Percentiles rank a stretch among this genome's conserved stretches.
These are phyloP conservation scores for Hyposoter didymator DNA, from an alignment of 2,888 invertebrate genomes.

Conservation along the genomic window DNA sequence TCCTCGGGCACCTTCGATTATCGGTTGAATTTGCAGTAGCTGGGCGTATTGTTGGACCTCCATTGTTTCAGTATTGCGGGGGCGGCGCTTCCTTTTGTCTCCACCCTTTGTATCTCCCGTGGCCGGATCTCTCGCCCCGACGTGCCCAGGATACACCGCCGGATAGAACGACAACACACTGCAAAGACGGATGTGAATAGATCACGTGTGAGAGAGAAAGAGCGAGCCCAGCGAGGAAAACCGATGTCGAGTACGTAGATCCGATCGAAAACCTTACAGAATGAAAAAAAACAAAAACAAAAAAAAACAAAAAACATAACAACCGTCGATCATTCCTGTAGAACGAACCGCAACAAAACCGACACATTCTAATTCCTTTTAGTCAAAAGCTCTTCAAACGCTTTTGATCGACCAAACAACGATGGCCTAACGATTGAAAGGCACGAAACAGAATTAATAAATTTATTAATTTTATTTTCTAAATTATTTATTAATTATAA, in stretches of 20 bases:
- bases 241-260: neutral
- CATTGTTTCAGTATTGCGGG: constrained; percentile 83
- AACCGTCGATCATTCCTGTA: neutral
- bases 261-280: constrained; percentile 20
- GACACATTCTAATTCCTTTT: neutral
- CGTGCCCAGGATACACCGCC: constrained; percentile 41
- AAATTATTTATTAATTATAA: no score
- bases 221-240: neutral
- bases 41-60: constrained; percentile 79
- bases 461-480: no score
- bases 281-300: neutral
- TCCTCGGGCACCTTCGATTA: constrained; percentile 75
- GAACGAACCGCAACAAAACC: neutral
- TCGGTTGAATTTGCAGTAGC: constrained; percentile 79
- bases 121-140: constrained; percentile 78
- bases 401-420: no score
- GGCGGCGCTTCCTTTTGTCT: constrained; percentile 84
- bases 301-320: neutral
- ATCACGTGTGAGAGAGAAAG: constrained; percentile 14
- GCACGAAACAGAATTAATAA: neutral
- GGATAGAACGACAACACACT: constrained; percentile 41
- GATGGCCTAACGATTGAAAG: neutral
- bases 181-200: constrained; percentile 51
- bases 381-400: no score
- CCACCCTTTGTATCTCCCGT: constrained; percentile 82